A percentile compares a stretch with the other conserved stretches of the same genome.
Evolutionary conservation across 2,888 invertebrate species (phyloP).

Genomic region (Stenotaenia linearis): DNA sequence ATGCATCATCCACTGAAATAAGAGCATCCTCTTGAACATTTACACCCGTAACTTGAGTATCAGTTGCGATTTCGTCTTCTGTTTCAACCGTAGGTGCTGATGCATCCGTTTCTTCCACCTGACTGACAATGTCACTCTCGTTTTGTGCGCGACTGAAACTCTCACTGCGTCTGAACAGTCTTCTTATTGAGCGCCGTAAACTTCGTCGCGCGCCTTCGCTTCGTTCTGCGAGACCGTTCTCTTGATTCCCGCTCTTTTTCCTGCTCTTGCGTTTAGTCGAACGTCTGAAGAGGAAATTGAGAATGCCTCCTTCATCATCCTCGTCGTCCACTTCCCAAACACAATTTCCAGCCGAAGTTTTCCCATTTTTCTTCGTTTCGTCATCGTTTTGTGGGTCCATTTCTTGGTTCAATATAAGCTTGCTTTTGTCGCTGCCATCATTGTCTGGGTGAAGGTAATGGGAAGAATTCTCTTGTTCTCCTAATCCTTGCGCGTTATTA

Average conservation of each 20-base stretch:
- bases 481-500: background rate
- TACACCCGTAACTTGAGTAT: background rate
- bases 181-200: conserved; percentile 3
- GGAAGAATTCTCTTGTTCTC: background rate
- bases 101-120: background rate
- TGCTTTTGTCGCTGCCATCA: conserved; percentile 1
- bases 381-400: background rate
- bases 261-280: background rate
- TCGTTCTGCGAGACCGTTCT: background rate
- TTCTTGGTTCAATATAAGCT: background rate
- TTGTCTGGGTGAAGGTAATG: conserved; percentile 26
- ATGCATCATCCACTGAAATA: background rate
- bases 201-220: background rate
- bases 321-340: conserved; percentile 5
- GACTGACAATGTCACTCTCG: background rate
- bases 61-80: background rate
- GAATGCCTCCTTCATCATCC: background rate
- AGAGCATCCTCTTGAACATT: background rate
- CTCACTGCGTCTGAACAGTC: conserved; percentile 20
- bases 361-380: background rate
- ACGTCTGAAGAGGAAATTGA: conserved; percentile 5
- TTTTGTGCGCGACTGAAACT: conserved; percentile 30
- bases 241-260: background rate
- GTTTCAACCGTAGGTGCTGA: background rate
- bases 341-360: background rate